phyloP scores from a whole-genome alignment of 1,140 invertebrate genomes.

The Drosophila willistoni region DNA sequence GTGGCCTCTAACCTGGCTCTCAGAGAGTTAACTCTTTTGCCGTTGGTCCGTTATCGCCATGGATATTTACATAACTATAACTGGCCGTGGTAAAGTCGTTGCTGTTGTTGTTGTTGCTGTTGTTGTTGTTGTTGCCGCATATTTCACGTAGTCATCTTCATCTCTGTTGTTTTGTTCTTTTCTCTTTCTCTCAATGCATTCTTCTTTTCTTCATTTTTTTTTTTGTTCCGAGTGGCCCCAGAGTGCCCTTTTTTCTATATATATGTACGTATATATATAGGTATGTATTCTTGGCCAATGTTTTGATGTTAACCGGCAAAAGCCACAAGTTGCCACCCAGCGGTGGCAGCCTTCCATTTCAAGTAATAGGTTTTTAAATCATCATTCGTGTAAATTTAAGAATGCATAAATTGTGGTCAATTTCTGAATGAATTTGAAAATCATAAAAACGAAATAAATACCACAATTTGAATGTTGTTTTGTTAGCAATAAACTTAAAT shows the following conservation, averaged over 20 bases:
- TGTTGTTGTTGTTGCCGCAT: conserved; percentile 2
- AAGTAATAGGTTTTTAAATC: not conserved
- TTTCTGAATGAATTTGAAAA: not conserved
- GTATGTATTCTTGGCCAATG: not conserved
- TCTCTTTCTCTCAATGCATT: not conserved
- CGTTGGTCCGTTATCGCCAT: not conserved
- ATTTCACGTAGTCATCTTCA: conserved; percentile 9
- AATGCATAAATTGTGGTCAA: conserved; percentile 1
- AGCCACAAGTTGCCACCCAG: too few species aligned
- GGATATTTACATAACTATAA: conserved; percentile 13
- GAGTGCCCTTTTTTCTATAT: not conserved
- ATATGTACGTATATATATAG: not conserved
- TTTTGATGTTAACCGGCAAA: conserved; percentile 6
- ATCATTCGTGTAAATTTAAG: not conserved
- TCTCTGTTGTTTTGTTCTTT: not conserved
- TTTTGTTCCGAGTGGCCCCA: not conserved
- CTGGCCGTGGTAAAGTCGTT: conserved; percentile 2
- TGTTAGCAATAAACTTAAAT: too few species aligned
- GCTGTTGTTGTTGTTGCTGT: not conserved
- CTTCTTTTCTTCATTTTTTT: not conserved
- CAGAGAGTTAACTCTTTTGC: not conserved
- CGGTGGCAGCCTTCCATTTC: too few species aligned
- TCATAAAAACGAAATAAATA: not conserved
- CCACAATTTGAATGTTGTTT: not conserved
- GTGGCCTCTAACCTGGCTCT: conserved; percentile 8